phyloP scores from a whole-genome alignment of 2,888 invertebrate genomes.

The Drosophila cyrtoloma region DNA sequence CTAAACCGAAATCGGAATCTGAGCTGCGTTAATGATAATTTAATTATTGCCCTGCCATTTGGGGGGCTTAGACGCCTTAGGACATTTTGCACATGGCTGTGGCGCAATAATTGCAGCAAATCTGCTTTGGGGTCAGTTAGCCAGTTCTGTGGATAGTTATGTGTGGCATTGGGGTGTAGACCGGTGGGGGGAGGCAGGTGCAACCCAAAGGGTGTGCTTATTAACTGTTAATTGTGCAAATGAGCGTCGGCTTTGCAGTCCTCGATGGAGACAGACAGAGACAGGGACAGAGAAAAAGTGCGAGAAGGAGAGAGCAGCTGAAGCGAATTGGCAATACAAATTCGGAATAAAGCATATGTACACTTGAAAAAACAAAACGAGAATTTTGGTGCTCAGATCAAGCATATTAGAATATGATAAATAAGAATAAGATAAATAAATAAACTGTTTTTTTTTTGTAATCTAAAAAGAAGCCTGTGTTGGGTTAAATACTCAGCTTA shows the following conservation, averaged over 20 bases:
- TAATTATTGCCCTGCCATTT: conserved; percentile 58
- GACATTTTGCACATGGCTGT: conserved; percentile 50
- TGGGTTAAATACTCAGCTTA: not conserved
- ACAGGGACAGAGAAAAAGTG: too few relatives aligned
- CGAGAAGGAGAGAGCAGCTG: not conserved
- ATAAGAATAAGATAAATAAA: not conserved
- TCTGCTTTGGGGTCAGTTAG: conserved; percentile 75
- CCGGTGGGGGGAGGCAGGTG: not conserved
- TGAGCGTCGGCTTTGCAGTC: conserved; percentile 42
- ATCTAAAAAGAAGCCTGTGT: not conserved
- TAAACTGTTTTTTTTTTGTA: not conserved
- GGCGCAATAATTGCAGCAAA: conserved; percentile 73
- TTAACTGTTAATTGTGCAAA: conserved; percentile 74
- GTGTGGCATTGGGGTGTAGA: conserved; percentile 13
- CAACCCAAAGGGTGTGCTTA: conserved; percentile 54
- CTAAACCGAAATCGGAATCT: conserved; percentile 45
- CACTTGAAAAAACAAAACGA: not conserved
- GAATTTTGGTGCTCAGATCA: not conserved
- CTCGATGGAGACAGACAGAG: not conserved
- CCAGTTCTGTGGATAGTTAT: conserved; percentile 35
- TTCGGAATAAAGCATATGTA: not conserved
- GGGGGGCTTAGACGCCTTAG: conserved; percentile 62
- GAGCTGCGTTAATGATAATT: conserved; percentile 70
- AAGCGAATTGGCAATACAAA: not conserved
- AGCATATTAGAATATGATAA: not conserved